These are phyloP conservation scores for Erythrocebus patas DNA, from an alignment of 2,113 vertebrate genomes.

Conservation along the genomic window DNA sequence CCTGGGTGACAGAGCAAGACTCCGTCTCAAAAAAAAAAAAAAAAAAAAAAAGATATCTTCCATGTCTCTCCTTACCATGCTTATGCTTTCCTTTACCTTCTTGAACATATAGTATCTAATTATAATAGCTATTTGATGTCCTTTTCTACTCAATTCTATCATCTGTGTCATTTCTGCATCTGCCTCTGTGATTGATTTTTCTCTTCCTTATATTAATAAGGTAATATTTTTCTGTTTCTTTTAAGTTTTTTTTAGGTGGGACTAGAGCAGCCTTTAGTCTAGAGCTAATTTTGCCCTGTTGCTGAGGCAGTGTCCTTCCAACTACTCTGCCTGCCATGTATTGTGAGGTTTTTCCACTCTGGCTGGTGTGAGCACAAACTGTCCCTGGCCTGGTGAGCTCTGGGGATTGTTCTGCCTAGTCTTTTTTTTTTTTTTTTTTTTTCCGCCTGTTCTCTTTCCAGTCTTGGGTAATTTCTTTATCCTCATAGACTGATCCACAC, in stretches of 20 bases:
- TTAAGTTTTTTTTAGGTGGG: slow-evolving; percentile 8
- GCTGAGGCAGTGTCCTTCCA: background rate
- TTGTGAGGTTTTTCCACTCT: background rate
- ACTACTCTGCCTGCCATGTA: background rate
- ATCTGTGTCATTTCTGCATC: background rate
- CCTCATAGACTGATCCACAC: background rate
- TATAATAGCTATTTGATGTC: background rate
- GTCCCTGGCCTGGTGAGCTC: background rate
- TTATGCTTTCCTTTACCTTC: background rate
- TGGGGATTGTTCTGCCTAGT: background rate
- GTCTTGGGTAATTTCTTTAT: background rate
- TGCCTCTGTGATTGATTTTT: slow-evolving; percentile 16
- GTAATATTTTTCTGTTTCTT: slow-evolving; percentile 9
- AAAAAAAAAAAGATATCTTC: background rate
- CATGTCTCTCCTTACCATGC: background rate
- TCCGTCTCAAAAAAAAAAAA: too few species aligned
- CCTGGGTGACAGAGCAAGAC: too few species aligned
- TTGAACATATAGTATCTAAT: background rate
- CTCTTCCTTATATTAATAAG: background rate
- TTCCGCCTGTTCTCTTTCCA: background rate
- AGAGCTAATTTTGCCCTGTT: background rate
- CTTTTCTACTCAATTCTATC: background rate
- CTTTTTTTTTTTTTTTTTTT: background rate
- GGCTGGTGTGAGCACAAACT: background rate
- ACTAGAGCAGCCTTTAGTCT: background rate